phyloP scores from a whole-genome alignment of 2,888 invertebrate species.

The Amblyjoppa fuscipennis region DNA sequence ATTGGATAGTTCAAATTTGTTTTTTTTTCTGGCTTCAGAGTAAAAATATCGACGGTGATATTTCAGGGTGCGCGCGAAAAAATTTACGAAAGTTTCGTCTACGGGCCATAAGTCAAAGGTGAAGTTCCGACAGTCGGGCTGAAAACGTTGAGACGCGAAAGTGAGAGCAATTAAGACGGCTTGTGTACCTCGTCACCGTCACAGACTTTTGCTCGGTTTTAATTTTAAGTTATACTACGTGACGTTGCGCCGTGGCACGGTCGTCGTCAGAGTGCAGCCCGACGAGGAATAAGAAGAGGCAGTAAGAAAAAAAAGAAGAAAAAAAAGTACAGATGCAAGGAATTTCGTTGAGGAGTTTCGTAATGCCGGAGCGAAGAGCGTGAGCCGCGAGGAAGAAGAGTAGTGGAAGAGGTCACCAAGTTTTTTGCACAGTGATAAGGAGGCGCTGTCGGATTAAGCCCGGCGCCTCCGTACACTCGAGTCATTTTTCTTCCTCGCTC shows the following conservation, averaged over 20 bases:
- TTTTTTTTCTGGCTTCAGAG: background rate
- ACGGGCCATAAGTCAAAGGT: conserved; percentile 57
- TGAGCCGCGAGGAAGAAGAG: background rate
- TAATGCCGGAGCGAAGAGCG: conserved; percentile 18
- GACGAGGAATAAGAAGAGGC: conserved; percentile 52
- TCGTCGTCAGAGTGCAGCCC: conserved; percentile 61
- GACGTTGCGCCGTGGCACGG: conserved; percentile 36
- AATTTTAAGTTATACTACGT: conserved; percentile 73
- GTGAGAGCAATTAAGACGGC: conserved; percentile 67
- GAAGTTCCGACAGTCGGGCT: conserved; percentile 54
- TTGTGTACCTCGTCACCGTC: conserved; percentile 73
- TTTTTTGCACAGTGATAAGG: conserved; percentile 50
- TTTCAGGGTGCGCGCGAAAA: background rate
- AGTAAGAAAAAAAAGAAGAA: conserved; percentile 1
- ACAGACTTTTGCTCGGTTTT: conserved; percentile 70
- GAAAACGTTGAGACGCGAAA: conserved; percentile 58
- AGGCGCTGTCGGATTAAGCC: conserved; percentile 58
- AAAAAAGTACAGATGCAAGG: conserved; percentile 40
- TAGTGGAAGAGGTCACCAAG: conserved; percentile 45
- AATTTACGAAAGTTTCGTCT: conserved; percentile 48
- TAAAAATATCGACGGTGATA: background rate
- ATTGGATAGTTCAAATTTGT: too few species aligned
- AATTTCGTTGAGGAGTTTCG: conserved; percentile 41
- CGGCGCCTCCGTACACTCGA: conserved; percentile 32
- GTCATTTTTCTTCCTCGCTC: conserved; percentile 66